Percentiles rank a stretch among this genome's conserved stretches.
Evolutionary conservation across 2,888 invertebrate species (phyloP).

Genomic region (Dusona sp.): DNA sequence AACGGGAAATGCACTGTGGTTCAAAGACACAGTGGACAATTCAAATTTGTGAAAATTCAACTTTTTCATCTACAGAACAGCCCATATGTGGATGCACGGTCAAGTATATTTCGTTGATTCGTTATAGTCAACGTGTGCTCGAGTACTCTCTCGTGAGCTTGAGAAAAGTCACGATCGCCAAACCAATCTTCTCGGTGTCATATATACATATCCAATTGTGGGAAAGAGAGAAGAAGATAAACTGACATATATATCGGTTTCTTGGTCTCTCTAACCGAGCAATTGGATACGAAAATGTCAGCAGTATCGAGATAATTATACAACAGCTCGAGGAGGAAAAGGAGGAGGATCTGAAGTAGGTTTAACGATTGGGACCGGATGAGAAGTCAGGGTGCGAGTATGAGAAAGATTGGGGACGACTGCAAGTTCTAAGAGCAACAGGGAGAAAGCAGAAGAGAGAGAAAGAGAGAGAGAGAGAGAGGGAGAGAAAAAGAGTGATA

Average conservation of each 20-base stretch:
- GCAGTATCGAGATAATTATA: constrained; percentile 82
- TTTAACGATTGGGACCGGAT: constrained; percentile 67
- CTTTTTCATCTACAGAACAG: not conserved
- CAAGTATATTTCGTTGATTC: constrained; percentile 30
- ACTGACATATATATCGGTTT: constrained; percentile 43
- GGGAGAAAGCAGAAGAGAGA: constrained; percentile 37
- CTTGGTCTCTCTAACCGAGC: constrained; percentile 69
- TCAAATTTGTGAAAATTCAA: not conserved
- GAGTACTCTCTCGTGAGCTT: not conserved
- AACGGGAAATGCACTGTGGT: not conserved
- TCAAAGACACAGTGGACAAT: not conserved
- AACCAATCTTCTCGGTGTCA: constrained; percentile 53
- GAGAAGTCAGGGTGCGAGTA: constrained; percentile 81
- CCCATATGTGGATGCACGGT: not conserved
- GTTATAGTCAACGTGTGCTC: not conserved
- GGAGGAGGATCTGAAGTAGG: constrained; percentile 38
- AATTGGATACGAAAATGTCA: constrained; percentile 80
- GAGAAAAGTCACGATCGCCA: constrained; percentile 56
- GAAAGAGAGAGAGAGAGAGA: constrained; percentile 44
- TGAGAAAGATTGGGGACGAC: constrained; percentile 76
- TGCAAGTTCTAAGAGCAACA: constrained; percentile 44
- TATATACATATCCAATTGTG: constrained; percentile 6
- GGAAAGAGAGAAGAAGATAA: not conserved
- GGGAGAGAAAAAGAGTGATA: constrained; percentile 38
- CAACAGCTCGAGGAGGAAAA: constrained; percentile 73